phyloP scores from a whole-genome alignment of 2,113 vertebrate species.

The Ahaetulla prasina region DNA sequence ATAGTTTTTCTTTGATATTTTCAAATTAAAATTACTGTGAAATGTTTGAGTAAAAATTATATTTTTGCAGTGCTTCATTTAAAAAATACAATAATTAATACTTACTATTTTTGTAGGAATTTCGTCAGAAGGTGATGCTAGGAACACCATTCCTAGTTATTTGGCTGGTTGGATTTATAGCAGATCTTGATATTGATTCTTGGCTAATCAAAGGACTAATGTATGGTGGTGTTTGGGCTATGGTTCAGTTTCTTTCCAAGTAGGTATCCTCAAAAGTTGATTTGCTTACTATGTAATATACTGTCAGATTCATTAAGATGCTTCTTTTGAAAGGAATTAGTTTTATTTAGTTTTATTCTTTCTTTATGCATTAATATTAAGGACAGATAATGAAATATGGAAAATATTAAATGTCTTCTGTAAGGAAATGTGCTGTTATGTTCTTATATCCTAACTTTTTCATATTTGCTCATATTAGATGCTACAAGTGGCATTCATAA shows the following conservation, averaged over 20 bases:
- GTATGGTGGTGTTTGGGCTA: slow-evolving; percentile 92
- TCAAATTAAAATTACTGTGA: neutral
- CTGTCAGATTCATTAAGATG: neutral
- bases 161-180: slow-evolving; percentile 98
- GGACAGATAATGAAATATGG: neutral
- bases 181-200: slow-evolving; percentile 94
- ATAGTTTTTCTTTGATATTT: neutral
- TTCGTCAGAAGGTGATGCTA: slow-evolving; percentile 98
- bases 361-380: neutral
- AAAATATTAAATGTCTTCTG: neutral
- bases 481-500: neutral
- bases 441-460: neutral
- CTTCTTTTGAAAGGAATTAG: neutral
- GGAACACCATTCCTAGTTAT: slow-evolving; percentile 98
- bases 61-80: neutral
- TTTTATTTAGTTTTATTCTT: neutral
- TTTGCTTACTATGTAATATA: neutral
- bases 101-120: slow-evolving; percentile 78
- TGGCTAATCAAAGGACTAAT: slow-evolving; percentile 97
- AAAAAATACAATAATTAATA: slow-evolving; percentile 37
- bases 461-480: neutral
- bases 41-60: neutral
- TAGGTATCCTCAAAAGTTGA: slow-evolving; percentile 65
- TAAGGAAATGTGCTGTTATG: neutral
- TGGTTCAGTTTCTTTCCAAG: slow-evolving; percentile 98